phyloP scores from a whole-genome alignment of 1,140 invertebrate species.

The Yoshiicerus persimilis region DNA sequence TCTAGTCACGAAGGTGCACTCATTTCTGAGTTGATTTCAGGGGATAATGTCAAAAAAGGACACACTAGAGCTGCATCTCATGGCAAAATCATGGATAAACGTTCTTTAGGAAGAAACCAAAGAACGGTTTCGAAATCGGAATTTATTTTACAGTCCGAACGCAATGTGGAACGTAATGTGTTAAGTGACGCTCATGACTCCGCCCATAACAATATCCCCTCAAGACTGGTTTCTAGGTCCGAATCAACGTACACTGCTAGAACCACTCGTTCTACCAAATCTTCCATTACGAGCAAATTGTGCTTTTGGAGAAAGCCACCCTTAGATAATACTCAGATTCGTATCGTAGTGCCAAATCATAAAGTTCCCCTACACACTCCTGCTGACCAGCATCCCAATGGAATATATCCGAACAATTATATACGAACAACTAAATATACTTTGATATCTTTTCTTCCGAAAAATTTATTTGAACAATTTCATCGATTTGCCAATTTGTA shows the following conservation, averaged over 20 bases:
- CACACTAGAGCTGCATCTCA: slow-evolving; percentile 84
- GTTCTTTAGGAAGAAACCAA: slow-evolving; percentile 65
- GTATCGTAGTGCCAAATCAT: slow-evolving; percentile 79
- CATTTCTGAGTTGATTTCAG: slow-evolving; percentile 38
- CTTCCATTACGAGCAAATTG: slow-evolving; percentile 46
- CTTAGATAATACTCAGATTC: slow-evolving; percentile 58
- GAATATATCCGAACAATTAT: slow-evolving; percentile 71
- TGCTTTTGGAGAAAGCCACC: slow-evolving; percentile 51
- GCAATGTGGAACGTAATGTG: slow-evolving; percentile 47
- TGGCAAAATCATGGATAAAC: slow-evolving; percentile 71
- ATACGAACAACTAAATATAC: slow-evolving; percentile 97
- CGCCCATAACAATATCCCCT: slow-evolving; percentile 55
- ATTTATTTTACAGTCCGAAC: slow-evolving; percentile 71
- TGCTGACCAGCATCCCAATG: slow-evolving; percentile 79
- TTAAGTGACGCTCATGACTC: not conserved
- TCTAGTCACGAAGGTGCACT: slow-evolving; percentile 68
- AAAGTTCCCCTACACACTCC: slow-evolving; percentile 74
- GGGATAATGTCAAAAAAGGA: slow-evolving; percentile 56
- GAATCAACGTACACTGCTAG: slow-evolving; percentile 91
- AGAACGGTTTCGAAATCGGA: slow-evolving; percentile 76
- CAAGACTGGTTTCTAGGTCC: slow-evolving; percentile 66
- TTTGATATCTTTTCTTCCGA: slow-evolving; percentile 87
- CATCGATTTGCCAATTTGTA: slow-evolving; percentile 96
- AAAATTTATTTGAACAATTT: slow-evolving; percentile 97
- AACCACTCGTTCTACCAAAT: slow-evolving; percentile 63